Conservation (phyloP, 1,140 invertebrate species). For the Grapholita molesta region DNA sequence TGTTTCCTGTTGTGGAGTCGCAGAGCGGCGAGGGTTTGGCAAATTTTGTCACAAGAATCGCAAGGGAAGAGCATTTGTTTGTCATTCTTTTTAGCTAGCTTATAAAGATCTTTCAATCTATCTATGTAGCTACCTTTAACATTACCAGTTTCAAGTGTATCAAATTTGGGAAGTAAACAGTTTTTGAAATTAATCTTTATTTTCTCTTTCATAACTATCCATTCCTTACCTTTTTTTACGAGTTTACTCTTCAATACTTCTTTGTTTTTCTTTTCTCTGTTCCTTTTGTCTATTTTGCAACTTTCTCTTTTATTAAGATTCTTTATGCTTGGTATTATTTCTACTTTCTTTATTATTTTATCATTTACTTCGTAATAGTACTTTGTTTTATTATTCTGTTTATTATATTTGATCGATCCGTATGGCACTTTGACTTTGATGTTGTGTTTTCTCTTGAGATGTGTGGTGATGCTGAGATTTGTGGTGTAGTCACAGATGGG, state of each 20-base stretch:
- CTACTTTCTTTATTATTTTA: conserved; percentile 34
- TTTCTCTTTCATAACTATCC: conserved; percentile 47
- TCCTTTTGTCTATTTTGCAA: conserved; percentile 46
- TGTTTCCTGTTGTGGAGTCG: conserved; percentile 52
- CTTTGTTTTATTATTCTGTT: conserved; percentile 30
- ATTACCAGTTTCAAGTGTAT: conserved; percentile 23
- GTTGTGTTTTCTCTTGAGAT: conserved; percentile 41
- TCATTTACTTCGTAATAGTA: conserved; percentile 44
- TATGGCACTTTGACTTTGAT: conserved; percentile 34
- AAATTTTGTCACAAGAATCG: conserved; percentile 53
- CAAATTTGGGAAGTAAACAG: conserved; percentile 34
- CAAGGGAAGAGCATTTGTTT: conserved; percentile 55
- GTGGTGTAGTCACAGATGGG: conserved; percentile 51
- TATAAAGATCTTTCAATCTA: conserved; percentile 34
- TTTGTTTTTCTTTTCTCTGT: conserved; percentile 32
- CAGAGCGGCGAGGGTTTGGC: conserved; percentile 48
- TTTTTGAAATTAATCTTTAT: conserved; percentile 32
- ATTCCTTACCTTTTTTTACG: conserved; percentile 52
- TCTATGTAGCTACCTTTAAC: conserved; percentile 37
- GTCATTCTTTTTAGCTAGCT: conserved; percentile 38
- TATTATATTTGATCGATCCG: conserved; percentile 35
- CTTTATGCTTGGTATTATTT: conserved; percentile 55
- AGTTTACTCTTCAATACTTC: conserved; percentile 45
- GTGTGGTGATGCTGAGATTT: conserved; percentile 31
- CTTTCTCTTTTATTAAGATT: conserved; percentile 47